Evolutionary conservation across 2,888 invertebrate genomes (phyloP).

Genomic region (Lithophane ornitopus): DNA sequence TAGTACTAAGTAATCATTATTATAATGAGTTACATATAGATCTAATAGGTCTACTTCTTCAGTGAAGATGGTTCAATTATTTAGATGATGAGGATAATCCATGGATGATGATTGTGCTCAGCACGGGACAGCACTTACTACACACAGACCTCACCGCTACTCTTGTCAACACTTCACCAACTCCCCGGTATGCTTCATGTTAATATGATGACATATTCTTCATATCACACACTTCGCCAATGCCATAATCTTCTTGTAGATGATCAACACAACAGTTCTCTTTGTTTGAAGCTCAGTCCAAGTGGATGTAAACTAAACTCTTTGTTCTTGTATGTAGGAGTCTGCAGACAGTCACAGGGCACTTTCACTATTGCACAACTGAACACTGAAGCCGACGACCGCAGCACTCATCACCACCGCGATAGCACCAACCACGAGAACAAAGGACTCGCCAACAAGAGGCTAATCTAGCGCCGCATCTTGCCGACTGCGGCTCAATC

Average conservation of each 20-base stretch:
- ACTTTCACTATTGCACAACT: conserved; percentile 78
- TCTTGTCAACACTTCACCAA: conserved; percentile 27
- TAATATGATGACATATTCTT: conserved; percentile 26
- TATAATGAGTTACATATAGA: neutral
- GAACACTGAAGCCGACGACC: conserved; percentile 46
- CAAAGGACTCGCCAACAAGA: conserved; percentile 71
- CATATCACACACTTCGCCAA: conserved; percentile 31
- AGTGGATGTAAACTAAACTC: conserved; percentile 50
- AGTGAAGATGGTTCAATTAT: conserved; percentile 11
- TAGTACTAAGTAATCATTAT: neutral
- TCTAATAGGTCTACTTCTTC: neutral
- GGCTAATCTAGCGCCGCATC: conserved; percentile 28
- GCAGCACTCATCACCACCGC: conserved; percentile 45
- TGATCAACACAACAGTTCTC: conserved; percentile 29
- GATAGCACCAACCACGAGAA: conserved; percentile 64
- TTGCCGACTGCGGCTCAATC: conserved; percentile 36
- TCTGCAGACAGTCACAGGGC: conserved; percentile 60
- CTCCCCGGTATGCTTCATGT: neutral
- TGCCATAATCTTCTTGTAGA: conserved; percentile 6
- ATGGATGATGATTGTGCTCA: conserved; percentile 11
- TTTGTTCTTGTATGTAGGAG: conserved; percentile 69
- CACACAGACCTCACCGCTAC: conserved; percentile 29
- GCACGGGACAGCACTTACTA: conserved; percentile 29
- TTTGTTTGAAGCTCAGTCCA: conserved; percentile 54
- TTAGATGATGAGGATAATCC: conserved; percentile 11